Evolutionary conservation across 1,140 invertebrate species (phyloP), one percentile per base, ranked within the genome.

Genomic region (Contarinia nasturtii): DNA sequence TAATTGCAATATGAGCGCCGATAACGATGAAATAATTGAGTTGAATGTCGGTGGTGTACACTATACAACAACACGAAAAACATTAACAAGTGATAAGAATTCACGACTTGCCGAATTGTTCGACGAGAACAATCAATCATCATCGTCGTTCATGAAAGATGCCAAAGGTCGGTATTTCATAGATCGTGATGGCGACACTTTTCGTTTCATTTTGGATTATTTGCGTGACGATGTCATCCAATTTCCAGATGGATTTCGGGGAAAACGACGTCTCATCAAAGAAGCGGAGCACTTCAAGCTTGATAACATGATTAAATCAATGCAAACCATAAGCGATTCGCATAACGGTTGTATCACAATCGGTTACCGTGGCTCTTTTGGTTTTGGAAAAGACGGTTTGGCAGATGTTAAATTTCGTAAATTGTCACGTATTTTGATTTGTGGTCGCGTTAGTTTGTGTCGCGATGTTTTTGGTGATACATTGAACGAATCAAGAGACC

Each of bases 401-500:
- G 90, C 93, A 11, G 95, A 95, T 59, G 95, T 98, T 7, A 98
- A 99, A 66, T 98, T 98, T 67, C 79, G 95, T 10, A 98, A 98
- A 63, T 67, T 98, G 49, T 87, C 87, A n/a, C 75, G 93, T 46
- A 96, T 98, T 56, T 73, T 98, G 40, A 88, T 98, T 0, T 92
- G 90, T 60, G 95, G 95, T 0, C 79, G 89, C 20, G 93, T 97
- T 41, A 78, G 81, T 1, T 68, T 92, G 10, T 92, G 88, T 59
- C 73, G 88, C 12, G 88, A 92, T 56, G 86, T 95, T 0, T 96
- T 95, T 63, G 91, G 92, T 12, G 94, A 98, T 55, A 94, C 92
- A 5, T 64, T 98, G 48, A 98, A 98, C 67, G 95, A 98, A 67
- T 93, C 87, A 21, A 76, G 95, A 5, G 95, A 98, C 65, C 95